Conservation (phyloP, 1,140 invertebrate species). For the Caenorhabditis remanei region DNA sequence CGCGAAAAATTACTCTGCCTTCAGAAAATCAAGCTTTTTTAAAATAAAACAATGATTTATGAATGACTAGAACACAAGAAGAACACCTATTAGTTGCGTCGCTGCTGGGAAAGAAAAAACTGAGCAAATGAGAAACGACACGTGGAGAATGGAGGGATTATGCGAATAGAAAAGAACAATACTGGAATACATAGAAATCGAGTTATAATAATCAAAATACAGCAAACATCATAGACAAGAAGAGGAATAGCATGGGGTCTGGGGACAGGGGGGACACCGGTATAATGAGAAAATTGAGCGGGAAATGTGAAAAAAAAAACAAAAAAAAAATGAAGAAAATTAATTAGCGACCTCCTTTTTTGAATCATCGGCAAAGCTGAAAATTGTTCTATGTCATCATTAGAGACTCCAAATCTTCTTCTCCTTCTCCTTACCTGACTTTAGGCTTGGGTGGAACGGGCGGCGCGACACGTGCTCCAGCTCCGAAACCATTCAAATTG, state of each 20-base stretch:
- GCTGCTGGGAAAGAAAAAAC: background rate
- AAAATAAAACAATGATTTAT: background rate
- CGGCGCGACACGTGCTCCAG: slow-evolving; percentile 46
- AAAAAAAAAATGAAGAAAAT: background rate
- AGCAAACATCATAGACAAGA: background rate
- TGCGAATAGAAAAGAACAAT: slow-evolving; percentile 31
- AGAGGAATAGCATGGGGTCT: background rate
- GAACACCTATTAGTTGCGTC: background rate
- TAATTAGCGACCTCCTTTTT: slow-evolving; percentile 7
- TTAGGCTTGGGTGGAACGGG: slow-evolving; percentile 64
- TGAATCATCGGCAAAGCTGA: slow-evolving; percentile 30
- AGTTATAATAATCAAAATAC: slow-evolving; percentile 19
- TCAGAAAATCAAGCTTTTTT: background rate
- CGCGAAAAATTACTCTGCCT: too few species aligned
- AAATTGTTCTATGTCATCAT: slow-evolving; percentile 6
- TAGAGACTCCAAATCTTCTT: background rate
- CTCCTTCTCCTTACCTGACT: slow-evolving; percentile 48
- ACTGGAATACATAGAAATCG: slow-evolving; percentile 27
- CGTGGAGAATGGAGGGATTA: background rate
- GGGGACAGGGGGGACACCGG: background rate
- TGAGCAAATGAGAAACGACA: slow-evolving; percentile 15
- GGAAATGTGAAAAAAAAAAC: background rate
- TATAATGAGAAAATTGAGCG: background rate
- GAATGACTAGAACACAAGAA: slow-evolving; percentile 21
- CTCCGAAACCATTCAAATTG: slow-evolving; percentile 64